Base-by-base conservation (phyloP, 2,797 vertebrate species). In the Aeoliscus strigatus region DNA sequence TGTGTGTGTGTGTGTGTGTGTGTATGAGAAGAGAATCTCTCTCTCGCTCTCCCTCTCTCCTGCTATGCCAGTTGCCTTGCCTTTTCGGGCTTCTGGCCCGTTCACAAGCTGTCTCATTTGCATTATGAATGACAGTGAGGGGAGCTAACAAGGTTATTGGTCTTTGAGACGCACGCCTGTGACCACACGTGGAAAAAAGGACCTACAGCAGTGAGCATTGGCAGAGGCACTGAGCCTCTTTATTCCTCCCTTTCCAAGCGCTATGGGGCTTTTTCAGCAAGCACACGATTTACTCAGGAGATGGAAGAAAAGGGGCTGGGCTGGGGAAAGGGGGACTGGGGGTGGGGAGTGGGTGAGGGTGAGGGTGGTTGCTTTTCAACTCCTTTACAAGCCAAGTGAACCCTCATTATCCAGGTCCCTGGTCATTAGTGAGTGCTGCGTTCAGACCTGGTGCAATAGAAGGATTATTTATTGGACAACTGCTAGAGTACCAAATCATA, bases 161-260 rank as follows among this genome's bases (percentile, higher is more conserved):
- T 89, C 87, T 90, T 89, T 89, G 89, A 90, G 89, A 86, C 81
- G 79, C 80, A 83, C 84, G 88, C 88, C 86, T 86, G 88, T 91
- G 91, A 91, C 89, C 89, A 90, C 90, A 90, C 85, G 87, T 91
- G 90, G 90, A 90, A 88, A 21, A 82, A 89, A 83, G 80, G 93
- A 95, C 92, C 93, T 94, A 93, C 92, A 92, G 92, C 92, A 90
- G 90, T 87, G 91, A 80, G 73, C 51, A 75, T 66, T 91, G 90
- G 89, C 91, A 88, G 80, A 77, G 85, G 80, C 80, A 87, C 88
- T 85, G 85, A 86, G 84, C 79, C 80, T 91, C 90, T 91, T 91
- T 92, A 90, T 92, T 87, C 88, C 43, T 65, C 63, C 75, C 71
- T 79, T 80, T 81, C 80, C 81, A 77, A 84, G 73, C 58, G 75